Evolutionary conservation across 2,113 vertebrate species (phyloP), one percentile per base, ranked within the genome.

Genomic region (Leucosticte australis): DNA sequence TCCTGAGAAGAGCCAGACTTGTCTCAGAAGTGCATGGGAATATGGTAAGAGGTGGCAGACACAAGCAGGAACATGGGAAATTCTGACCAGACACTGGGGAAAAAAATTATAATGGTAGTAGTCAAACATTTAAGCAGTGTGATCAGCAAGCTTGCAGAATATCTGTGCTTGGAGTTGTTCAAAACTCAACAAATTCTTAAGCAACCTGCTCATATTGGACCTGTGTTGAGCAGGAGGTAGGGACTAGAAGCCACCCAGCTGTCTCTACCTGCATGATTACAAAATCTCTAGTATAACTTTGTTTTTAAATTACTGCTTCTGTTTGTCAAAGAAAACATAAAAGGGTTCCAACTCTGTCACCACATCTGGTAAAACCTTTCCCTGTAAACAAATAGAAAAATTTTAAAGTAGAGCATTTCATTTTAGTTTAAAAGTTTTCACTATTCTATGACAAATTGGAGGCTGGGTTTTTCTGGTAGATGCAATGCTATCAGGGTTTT

Each of bases 21-120:
- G 15, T 75, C 41, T 89, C 27, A 4, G 30, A 78, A 71, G 27
- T 31, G 15, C 17, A 9, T 6, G 7, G 11, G 30, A n/a, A 20
- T 78, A 41, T 44, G n/a, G 37, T 55, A 59, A 82, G 60, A 75
- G 23, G n/a, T 37, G 65, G 15, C 21, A 67, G 69, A 59, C 30
- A 16, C 2, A 50, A 71, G 13, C 23, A 84, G 44, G 30, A 83
- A 47, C 24, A 14, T 64, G 26, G 44, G 20, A 37, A 90, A 49
- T 64, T 71, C 39, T 60, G 47, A 37, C 65, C 73, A 67, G 55
- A 9, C 3, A 4, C 12, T 26, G 26, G 56, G 33, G 6, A 11
- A 31, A 27, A 46, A 63, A 50, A 28, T 9, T 35, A 5, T 24
- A 2, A 0, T 42, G 6, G 7, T n/a, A 37, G 26, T 47, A 37